These are phyloP conservation scores for Emesis castigata DNA, from an alignment of 2,888 invertebrate species.

Conservation along the genomic window DNA sequence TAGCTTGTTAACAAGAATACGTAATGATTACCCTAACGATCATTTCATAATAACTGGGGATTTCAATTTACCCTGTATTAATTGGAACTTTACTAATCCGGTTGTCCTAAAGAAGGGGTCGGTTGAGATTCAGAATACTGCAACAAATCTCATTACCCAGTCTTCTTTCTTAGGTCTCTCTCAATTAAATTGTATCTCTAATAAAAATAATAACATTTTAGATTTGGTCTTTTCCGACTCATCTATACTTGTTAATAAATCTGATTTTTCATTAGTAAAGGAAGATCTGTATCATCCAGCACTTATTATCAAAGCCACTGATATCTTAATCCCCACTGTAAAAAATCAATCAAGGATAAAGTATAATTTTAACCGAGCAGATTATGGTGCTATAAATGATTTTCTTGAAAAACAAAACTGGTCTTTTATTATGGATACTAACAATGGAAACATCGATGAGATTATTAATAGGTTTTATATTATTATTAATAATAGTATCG, in stretches of 20 bases:
- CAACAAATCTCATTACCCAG: neutral
- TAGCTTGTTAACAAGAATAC: neutral
- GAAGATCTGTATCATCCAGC: neutral
- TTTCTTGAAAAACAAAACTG: neutral
- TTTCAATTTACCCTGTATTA: slow-evolving; percentile 41
- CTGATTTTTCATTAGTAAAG: neutral
- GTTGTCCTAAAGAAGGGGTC: slow-evolving; percentile 22
- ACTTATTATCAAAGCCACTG: neutral
- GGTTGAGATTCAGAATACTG: slow-evolving; percentile 16
- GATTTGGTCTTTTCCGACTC: neutral
- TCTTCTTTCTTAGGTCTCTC: neutral
- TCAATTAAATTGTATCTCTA: neutral
- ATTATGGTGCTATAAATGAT: neutral
- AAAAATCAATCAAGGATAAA: neutral
- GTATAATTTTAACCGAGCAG: neutral
- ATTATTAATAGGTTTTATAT: neutral
- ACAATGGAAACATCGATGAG: neutral
- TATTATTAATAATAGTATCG: neutral
- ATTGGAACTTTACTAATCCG: slow-evolving; percentile 27
- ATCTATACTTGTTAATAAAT: neutral
- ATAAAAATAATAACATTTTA: neutral
- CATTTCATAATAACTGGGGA: slow-evolving; percentile 42
- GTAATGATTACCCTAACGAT: slow-evolving; percentile 25
- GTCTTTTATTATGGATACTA: neutral
- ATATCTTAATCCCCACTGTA: neutral